Conservation (phyloP, 2,797 vertebrate genomes). For the Podarcis lilfordi region DNA sequence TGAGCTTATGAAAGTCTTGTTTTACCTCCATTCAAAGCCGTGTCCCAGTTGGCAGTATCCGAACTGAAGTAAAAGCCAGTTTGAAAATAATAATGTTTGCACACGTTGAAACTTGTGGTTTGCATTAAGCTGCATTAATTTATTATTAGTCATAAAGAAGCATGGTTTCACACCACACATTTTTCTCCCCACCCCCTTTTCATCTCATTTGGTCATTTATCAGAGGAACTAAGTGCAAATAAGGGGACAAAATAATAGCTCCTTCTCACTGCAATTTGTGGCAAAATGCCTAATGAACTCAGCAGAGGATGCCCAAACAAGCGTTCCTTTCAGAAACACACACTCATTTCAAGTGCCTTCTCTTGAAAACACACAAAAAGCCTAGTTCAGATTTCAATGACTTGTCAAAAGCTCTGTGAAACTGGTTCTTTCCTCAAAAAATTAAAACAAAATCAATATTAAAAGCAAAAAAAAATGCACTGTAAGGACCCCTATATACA, state of each 20-base stretch:
- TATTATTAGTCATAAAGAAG: not conserved
- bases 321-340: conserved; percentile 40
- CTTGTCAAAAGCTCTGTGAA: conserved; percentile 29
- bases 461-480: conserved; percentile 43
- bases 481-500: conserved; percentile 3
- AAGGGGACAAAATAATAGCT: conserved; percentile 45
- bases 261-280: conserved; percentile 52
- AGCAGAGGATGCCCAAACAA: conserved; percentile 48
- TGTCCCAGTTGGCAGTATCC: not conserved
- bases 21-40: not conserved
- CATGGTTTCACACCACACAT: not conserved
- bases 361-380: conserved; percentile 33
- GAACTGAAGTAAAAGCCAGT: not conserved
- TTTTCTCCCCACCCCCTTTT: not conserved
- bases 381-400: conserved; percentile 53
- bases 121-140: not conserved
- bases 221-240: conserved; percentile 33
- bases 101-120: not conserved
- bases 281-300: conserved; percentile 48
- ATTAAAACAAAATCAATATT: conserved; percentile 33
- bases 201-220: conserved; percentile 30
- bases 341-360: conserved; percentile 42
- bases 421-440: not conserved
- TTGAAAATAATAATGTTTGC: not conserved
- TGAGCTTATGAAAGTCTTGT: not conserved